Base-by-base conservation (phyloP, 2,797 vertebrate genomes). In the Acanthiza pusilla region DNA sequence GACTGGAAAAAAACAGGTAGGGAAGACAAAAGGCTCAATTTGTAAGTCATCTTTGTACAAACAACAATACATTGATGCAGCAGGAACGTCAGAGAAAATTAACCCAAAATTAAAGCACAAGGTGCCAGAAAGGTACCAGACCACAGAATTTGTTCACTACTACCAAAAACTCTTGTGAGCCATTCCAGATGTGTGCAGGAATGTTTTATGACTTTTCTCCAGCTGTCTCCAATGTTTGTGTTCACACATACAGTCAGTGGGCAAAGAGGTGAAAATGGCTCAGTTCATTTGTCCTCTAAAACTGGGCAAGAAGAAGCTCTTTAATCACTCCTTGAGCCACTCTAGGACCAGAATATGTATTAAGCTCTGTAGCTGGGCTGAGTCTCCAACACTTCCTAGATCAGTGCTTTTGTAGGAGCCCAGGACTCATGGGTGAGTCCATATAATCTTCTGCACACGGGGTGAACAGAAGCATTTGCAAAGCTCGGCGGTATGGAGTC, bases 221-320 rank as follows among this genome's bases (percentile, higher is more conserved):
- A 82, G 43, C 27, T 89, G 58, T 29, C 29, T 60, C 7, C 48
- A 78, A 5, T 55, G 42, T 63, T 48, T 76, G 40, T 32, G 21
- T 55, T 58, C 40, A 68, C 29, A 67, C 0, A 0, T 32, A 26
- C 0, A 5, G 42, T 38, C 55, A 75, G 17, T 1, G 0, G 11
- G 29, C 60, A 81, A 85, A 77, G 43, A 75, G 32, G 10, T 30
- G n/a, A 5, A 73, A 76, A 82, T 5, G 34, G 23, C 11, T 78
- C 40, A 30, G 45, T 63, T 63, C 13, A 53, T 62, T n/a, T 66
- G n/a, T 68, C 36, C 80, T 70, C 38, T 47, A 67, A 53, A 76
- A 60, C 0, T 5, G 32, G n/a, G 18, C 27, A 93, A 77, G 20
- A 57, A 57, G 36, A 63, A 19, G 7, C 65, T 79, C 18, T 47